Evolutionary conservation across 2,888 invertebrate genomes (phyloP).

Genomic region (Thecophora atra): DNA sequence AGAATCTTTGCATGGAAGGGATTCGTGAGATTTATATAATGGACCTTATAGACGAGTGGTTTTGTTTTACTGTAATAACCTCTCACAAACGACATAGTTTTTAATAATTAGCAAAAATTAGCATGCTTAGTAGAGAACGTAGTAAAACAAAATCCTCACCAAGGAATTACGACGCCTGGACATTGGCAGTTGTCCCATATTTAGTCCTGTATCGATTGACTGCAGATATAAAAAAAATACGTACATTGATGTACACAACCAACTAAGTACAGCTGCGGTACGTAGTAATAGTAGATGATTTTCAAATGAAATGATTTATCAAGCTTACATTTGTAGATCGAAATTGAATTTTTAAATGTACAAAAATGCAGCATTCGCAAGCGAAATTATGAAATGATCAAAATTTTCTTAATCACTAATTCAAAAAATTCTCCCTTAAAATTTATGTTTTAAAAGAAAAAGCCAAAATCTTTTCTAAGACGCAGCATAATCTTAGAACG

Average conservation of each 20-base stretch:
- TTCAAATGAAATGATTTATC: conserved; percentile 14
- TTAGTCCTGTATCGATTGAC: conserved; percentile 62
- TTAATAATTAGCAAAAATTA: conserved; percentile 16
- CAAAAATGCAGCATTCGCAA: no score
- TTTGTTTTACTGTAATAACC: background rate
- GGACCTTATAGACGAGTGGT: background rate
- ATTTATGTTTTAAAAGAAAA: no score
- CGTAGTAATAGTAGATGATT: background rate
- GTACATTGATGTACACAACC: conserved; percentile 31
- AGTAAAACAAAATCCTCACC: conserved; percentile 52
- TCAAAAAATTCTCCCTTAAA: no score
- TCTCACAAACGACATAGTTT: conserved; percentile 13
- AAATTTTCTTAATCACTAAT: no score
- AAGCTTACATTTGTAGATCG: background rate
- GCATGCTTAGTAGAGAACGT: conserved; percentile 43
- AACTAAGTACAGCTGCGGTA: conserved; percentile 29
- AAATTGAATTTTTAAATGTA: no score
- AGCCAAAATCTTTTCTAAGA: no score
- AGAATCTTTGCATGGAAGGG: no score
- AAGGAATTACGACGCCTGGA: conserved; percentile 57
- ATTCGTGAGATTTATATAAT: no score
- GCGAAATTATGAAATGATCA: no score
- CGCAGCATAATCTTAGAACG: no score
- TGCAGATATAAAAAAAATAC: conserved; percentile 47
- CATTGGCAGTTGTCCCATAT: conserved; percentile 60